Conservation (phyloP, 2,888 invertebrate species). For the Atrina japonica region DNA sequence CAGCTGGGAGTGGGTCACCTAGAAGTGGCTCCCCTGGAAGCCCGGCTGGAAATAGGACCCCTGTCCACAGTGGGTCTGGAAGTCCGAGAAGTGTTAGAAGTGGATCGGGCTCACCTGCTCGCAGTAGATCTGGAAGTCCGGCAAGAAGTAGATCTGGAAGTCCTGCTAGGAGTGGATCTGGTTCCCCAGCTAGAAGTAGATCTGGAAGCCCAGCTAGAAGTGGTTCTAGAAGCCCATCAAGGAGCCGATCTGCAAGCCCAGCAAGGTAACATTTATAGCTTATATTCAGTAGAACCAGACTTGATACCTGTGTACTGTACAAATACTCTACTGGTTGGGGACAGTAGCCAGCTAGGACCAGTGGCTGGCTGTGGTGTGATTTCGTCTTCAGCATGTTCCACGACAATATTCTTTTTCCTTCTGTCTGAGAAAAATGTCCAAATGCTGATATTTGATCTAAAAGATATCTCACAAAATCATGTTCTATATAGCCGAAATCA, state of each 20-base stretch:
- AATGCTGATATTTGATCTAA: too few relatives aligned
- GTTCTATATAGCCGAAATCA: too few relatives aligned
- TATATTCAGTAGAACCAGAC: too few relatives aligned
- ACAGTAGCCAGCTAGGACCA: too few relatives aligned
- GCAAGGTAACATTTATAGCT: conserved; percentile 10
- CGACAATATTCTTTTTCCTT: too few relatives aligned
- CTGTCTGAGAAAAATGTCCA: too few relatives aligned
- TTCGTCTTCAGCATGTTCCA: too few relatives aligned
- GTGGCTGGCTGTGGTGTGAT: too few relatives aligned
- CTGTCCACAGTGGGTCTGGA: conserved; percentile 39
- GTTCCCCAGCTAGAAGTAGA: conserved; percentile 49
- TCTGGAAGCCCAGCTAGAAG: conserved; percentile 51
- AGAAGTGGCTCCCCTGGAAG: conserved; percentile 10
- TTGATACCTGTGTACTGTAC: too few relatives aligned
- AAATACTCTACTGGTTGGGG: too few relatives aligned
- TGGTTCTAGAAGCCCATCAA: conserved; percentile 39
- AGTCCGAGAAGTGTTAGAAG: conserved; percentile 43
- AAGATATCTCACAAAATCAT: too few relatives aligned
- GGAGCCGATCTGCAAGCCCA: too few relatives aligned
- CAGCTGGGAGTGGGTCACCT: conserved; percentile 31
- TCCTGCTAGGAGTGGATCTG: conserved; percentile 41
- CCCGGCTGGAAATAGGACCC: conserved; percentile 26
- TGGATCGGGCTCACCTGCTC: conserved; percentile 48
- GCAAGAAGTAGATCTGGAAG: conserved; percentile 45
- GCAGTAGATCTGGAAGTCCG: conserved; percentile 47